Percentiles rank a stretch among this genome's conserved stretches.
Evolutionary conservation across 2,113 vertebrate species (phyloP).

Genomic region (Labeo rohita): DNA sequence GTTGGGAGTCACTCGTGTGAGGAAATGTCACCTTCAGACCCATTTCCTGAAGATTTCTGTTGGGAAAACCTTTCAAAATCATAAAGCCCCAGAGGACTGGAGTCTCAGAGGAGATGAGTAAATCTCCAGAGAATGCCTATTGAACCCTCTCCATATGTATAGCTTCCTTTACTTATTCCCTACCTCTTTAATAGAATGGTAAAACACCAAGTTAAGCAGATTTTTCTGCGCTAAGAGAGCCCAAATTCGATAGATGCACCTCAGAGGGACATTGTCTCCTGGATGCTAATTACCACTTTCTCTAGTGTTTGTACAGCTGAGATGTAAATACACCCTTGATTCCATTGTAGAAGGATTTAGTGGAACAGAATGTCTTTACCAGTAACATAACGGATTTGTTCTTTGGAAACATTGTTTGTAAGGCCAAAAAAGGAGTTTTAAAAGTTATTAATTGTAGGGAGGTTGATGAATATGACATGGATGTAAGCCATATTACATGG

Average conservation of each 20-base stretch:
- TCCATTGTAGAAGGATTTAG: background rate
- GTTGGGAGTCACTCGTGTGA: background rate
- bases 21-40: background rate
- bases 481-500: background rate
- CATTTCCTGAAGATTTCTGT: background rate
- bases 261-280: background rate
- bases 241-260: background rate
- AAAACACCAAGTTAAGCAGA: background rate
- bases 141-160: background rate
- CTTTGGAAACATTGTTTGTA: too few relatives aligned
- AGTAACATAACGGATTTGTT: too few relatives aligned
- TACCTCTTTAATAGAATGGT: background rate
- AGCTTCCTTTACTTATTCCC: background rate
- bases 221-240: too few relatives aligned
- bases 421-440: background rate
- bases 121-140: background rate
- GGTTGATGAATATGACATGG: background rate
- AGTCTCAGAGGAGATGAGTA: background rate
- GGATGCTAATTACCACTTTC: background rate
- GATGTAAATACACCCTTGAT: conserved; percentile 6
- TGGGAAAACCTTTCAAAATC: background rate
- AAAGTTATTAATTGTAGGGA: background rate
- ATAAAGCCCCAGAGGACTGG: background rate
- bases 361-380: background rate
- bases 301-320: background rate